Evolutionary conservation across 1,140 invertebrate genomes (phyloP).

Genomic region (Metopolophium dirhodum): DNA sequence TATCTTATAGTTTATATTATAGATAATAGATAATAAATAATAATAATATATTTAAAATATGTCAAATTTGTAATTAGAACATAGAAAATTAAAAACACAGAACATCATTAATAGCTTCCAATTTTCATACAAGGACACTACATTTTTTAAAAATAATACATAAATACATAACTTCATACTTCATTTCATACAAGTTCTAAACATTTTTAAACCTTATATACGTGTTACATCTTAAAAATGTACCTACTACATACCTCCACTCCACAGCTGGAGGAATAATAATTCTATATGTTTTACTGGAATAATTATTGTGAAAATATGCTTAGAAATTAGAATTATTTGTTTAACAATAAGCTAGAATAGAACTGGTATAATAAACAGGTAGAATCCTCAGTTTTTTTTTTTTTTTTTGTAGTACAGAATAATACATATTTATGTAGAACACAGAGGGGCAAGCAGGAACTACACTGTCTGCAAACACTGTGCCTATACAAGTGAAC

Average conservation of each 20-base stretch:
- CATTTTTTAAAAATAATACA: background rate
- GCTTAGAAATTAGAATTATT: background rate
- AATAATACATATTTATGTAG: conserved; percentile 2
- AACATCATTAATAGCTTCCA: background rate
- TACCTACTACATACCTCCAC: too few species aligned
- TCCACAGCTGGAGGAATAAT: background rate
- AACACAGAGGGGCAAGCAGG: background rate
- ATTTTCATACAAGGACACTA: background rate
- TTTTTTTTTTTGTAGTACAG: background rate
- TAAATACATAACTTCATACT: background rate
- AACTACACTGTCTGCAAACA: conserved; percentile 50
- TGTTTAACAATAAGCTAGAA: background rate
- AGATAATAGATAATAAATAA: background rate
- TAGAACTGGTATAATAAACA: background rate
- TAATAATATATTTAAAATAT: background rate
- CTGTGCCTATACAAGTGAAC: background rate
- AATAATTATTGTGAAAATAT: background rate
- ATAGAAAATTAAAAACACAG: background rate
- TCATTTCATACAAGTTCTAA: background rate
- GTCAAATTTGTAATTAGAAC: background rate
- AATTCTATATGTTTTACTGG: background rate
- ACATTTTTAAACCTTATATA: background rate
- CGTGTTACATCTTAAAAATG: background rate
- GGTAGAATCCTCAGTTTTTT: background rate
- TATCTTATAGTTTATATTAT: background rate